These are phyloP conservation scores for Brachionus plicatilis DNA, from an alignment of 1,140 invertebrate species.

Conservation along the genomic window DNA sequence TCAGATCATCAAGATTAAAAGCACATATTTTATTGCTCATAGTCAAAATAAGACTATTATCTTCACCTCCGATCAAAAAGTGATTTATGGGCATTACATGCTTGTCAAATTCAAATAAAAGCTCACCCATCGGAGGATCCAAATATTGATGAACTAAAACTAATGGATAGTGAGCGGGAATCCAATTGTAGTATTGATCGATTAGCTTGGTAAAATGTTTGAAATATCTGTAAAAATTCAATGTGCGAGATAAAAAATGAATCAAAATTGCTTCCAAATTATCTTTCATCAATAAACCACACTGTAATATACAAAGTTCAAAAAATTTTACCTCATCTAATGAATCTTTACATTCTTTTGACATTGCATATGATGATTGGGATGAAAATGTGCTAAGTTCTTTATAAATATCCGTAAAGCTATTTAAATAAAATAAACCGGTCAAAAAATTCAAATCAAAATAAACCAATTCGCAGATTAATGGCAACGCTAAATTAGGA, in stretches of 20 bases:
- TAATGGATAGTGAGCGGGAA: conserved; percentile 45
- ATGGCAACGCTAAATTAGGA: background rate
- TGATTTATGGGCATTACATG: background rate
- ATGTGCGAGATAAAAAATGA: conserved; percentile 47
- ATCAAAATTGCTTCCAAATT: conserved; percentile 41
- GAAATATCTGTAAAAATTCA: conserved; percentile 48
- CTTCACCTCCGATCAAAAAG: background rate
- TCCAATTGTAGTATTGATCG: conserved; percentile 46
- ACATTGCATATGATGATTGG: background rate
- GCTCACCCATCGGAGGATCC: conserved; percentile 39
- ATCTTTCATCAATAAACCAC: background rate
- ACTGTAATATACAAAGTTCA: background rate
- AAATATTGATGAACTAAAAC: conserved; percentile 50
- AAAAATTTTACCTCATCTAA: background rate
- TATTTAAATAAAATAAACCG: background rate
- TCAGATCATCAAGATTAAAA: background rate
- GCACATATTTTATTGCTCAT: conserved; percentile 4
- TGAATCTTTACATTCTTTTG: background rate
- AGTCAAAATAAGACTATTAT: background rate
- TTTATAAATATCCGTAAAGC: background rate
- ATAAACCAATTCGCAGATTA: background rate
- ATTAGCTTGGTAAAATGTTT: conserved; percentile 48
- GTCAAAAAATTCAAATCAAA: conserved; percentile 20
- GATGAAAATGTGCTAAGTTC: background rate
- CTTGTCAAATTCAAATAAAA: conserved; percentile 32